These are phyloP conservation scores for Sturnus vulgaris DNA, from an alignment of 2,113 vertebrate species.

Conservation along the genomic window DNA sequence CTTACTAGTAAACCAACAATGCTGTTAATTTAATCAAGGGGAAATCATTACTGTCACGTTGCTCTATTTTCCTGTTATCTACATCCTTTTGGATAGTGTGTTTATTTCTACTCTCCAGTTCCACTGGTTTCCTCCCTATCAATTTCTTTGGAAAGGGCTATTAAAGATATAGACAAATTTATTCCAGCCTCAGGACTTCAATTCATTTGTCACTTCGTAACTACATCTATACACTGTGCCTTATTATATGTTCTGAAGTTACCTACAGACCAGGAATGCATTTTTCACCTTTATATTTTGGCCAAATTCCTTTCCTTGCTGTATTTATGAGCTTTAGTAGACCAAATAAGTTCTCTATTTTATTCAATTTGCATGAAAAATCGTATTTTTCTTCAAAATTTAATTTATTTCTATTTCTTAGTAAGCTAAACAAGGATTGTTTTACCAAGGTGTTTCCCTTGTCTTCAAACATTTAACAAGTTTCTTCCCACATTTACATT, in stretches of 20 bases:
- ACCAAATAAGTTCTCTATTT: not conserved
- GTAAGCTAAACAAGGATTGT: not conserved
- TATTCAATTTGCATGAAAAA: not conserved
- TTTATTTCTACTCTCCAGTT: not conserved
- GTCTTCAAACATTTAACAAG: not conserved
- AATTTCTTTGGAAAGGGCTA: not conserved
- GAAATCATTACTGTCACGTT: not conserved
- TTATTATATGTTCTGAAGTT: not conserved
- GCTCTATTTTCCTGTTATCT: not conserved
- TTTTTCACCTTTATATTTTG: not conserved
- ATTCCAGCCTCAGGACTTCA: not conserved
- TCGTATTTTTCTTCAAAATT: not conserved
- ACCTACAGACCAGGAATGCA: not conserved
- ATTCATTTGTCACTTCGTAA: not conserved
- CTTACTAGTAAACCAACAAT: not conserved
- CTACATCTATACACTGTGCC: not conserved
- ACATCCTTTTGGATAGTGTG: not conserved
- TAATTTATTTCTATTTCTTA: not conserved
- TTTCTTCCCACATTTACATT: not conserved
- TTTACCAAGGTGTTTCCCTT: not conserved
- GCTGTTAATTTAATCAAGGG: not conserved
- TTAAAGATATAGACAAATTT: not conserved
- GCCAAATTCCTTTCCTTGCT: not conserved
- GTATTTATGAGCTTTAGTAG: not conserved
- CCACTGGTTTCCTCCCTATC: not conserved